Evolutionary conservation across 2,113 vertebrate genomes (phyloP).

Genomic region (Hepsetus odoe): DNA sequence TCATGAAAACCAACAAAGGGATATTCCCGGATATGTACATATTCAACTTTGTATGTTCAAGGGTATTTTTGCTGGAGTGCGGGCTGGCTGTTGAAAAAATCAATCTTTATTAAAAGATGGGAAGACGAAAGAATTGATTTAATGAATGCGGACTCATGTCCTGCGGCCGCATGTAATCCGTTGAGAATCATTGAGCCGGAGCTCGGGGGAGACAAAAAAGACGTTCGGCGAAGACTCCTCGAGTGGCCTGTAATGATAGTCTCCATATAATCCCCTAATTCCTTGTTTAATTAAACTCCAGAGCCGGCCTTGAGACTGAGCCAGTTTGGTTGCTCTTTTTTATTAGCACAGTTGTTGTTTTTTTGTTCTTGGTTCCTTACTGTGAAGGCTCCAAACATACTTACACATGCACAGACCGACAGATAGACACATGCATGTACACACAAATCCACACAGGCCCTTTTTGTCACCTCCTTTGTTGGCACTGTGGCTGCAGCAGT

Average conservation of each 20-base stretch:
- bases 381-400: slow-evolving; percentile 36
- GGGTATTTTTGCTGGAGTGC: slow-evolving; percentile 65
- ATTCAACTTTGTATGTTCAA: slow-evolving; percentile 80
- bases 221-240: slow-evolving; percentile 75
- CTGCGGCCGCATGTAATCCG: slow-evolving; percentile 81
- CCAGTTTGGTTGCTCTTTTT: slow-evolving; percentile 75
- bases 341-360: slow-evolving; percentile 67
- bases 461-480: slow-evolving; percentile 42
- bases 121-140: slow-evolving; percentile 80
- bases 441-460: slow-evolving; percentile 10
- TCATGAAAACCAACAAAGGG: slow-evolving; percentile 80
- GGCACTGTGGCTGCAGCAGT: slow-evolving; percentile 22
- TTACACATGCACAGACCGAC: slow-evolving; percentile 21
- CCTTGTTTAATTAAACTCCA: slow-evolving; percentile 88
- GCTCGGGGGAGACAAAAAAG: slow-evolving; percentile 78
- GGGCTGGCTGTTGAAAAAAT: slow-evolving; percentile 64
- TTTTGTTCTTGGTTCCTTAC: slow-evolving; percentile 59
- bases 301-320: slow-evolving; percentile 75
- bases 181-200: slow-evolving; percentile 77
- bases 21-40: slow-evolving; percentile 75
- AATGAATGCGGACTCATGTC: slow-evolving; percentile 85
- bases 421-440: slow-evolving; percentile 13
- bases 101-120: slow-evolving; percentile 79
- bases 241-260: slow-evolving; percentile 85
- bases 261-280: slow-evolving; percentile 86